phyloP scores from a whole-genome alignment of 1,140 invertebrate species.

The Drosophila oshimai region DNA sequence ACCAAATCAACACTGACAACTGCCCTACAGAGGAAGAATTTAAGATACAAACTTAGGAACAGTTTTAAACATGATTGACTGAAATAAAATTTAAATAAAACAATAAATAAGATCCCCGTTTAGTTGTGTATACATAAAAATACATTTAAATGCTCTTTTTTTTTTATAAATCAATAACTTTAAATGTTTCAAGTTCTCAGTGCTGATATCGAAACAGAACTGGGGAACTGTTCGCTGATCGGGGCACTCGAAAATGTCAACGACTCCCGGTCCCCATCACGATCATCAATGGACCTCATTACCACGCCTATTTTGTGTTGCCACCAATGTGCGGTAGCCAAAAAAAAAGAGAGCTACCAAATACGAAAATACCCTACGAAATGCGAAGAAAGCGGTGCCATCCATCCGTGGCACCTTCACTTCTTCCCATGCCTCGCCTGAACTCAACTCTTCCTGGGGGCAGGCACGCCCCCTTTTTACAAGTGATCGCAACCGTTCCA shows the following conservation, averaged over 20 bases:
- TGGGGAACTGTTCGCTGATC: conserved; percentile 5
- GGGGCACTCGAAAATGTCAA: conserved; percentile 55
- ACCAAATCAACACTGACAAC: conserved; percentile 59
- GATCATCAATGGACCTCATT: conserved; percentile 45
- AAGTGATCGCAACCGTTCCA: conserved; percentile 51
- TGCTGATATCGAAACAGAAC: neutral
- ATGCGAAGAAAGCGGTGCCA: conserved; percentile 37
- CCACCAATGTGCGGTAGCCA: conserved; percentile 64
- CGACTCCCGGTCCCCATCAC: conserved; percentile 25
- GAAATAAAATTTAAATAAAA: neutral
- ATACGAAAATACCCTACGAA: conserved; percentile 29
- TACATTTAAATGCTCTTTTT: no score
- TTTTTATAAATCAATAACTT: no score
- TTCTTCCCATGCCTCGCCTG: conserved; percentile 40
- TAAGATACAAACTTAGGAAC: neutral
- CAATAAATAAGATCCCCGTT: no score
- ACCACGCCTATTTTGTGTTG: conserved; percentile 70
- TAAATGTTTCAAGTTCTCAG: no score
- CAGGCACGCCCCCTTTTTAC: conserved; percentile 57
- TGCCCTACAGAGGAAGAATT: neutral
- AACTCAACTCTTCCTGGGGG: conserved; percentile 61
- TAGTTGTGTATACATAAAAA: no score
- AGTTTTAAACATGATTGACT: neutral
- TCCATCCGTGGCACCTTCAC: conserved; percentile 49
- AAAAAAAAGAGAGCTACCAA: conserved; percentile 10